Evolutionary conservation across 2,113 vertebrate species (phyloP), one percentile per base, ranked within the genome.

Genomic region (Gymnarchus niloticus): DNA sequence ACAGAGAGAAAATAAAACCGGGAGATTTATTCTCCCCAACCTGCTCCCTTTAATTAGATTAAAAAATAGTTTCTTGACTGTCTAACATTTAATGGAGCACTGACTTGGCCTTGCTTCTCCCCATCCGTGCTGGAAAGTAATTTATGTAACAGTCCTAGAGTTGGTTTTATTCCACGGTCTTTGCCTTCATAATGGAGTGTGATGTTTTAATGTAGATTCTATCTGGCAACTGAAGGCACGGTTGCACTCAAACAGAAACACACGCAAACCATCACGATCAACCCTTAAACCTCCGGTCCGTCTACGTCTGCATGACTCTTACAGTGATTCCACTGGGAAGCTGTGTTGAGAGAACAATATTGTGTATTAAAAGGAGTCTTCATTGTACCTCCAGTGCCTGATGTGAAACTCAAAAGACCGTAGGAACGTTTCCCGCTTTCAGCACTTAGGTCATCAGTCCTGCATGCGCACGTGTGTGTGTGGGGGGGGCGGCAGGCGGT

Each of bases 11-110:
- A 83, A 77, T 77, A 48, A 49, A 87, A 52, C 7, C 25, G n/a
- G 23, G 48, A 84, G 82, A 87, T 84, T 54, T 80, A 78, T 83
- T 48, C 85, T 52, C 17, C 51, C 25, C 44, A 84, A 19, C 44
- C 59, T 49, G 17, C 1, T 46, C 51, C 78, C 48, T 81, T 86
- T 86, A 86, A 86, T 82, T 86, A 86, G 85, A 86, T 86, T 82
- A 82, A 82, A 86, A 83, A 82, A 61, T 61, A 46, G 56, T 82
- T 48, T 65, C 56, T 86, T 17, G 48, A 59, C 56, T 81, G 46
- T 33, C 44, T 49, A 56, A 78, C 28, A 37, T 83, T 86, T 86
- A 85, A 59, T 80, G 56, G 49, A 4, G 17, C 0, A 17, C 82
- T 59, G 82, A 25, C 33, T 23, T 48, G 28, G 10, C 12, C 23